Conservation (phyloP, 2,113 vertebrate species). For the Forbesichthys agassizii region DNA sequence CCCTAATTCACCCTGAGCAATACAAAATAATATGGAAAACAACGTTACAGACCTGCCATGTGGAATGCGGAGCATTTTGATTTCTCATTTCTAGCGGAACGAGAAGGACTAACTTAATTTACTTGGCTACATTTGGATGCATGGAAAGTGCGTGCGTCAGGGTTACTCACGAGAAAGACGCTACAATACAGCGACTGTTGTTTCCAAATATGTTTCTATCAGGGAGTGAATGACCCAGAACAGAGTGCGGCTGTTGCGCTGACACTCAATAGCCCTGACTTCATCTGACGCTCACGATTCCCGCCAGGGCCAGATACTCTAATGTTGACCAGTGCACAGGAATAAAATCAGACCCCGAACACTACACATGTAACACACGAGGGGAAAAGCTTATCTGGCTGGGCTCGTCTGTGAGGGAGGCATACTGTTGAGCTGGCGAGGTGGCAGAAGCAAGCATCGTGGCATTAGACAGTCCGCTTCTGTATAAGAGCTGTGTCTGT, state of each 20-base stretch:
- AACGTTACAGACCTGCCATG: background rate
- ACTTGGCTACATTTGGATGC: background rate
- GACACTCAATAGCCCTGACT: background rate
- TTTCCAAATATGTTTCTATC: background rate
- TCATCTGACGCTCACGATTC: background rate
- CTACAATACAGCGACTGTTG: background rate
- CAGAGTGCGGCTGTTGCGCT: background rate
- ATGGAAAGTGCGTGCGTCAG: background rate
- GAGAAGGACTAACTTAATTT: slow-evolving; percentile 14
- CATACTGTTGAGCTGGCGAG: slow-evolving; percentile 2
- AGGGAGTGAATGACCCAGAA: background rate
- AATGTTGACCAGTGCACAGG: slow-evolving; percentile 6
- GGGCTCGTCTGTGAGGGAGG: background rate
- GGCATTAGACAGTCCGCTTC: background rate
- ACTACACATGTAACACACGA: background rate
- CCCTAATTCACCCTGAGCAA: slow-evolving; percentile 22
- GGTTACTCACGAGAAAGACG: background rate
- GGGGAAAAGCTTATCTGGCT: background rate
- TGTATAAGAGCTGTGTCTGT: slow-evolving; percentile 13
- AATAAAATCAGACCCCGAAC: background rate
- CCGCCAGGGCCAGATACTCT: background rate
- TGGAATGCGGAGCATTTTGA: slow-evolving; percentile 21
- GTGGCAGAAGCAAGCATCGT: slow-evolving; percentile 9
- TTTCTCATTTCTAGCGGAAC: slow-evolving; percentile 3
- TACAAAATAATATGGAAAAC: slow-evolving; percentile 16